phyloP scores from a whole-genome alignment of 2,888 invertebrate genomes.

The Xanthorhoe spadicearia region DNA sequence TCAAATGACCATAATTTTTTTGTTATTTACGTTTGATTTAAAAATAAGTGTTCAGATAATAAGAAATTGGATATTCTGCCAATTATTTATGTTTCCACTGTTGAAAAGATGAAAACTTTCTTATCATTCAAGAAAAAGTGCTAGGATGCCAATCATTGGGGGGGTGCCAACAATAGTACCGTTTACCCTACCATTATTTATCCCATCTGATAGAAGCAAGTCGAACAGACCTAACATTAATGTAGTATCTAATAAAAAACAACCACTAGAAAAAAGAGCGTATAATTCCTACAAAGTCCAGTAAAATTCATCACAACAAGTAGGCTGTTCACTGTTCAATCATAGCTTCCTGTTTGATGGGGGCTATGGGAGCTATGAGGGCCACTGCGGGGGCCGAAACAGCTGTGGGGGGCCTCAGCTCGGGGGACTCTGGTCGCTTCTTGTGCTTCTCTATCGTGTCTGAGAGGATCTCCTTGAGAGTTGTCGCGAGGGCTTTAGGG shows the following conservation, averaged over 20 bases:
- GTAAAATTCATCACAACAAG: constrained; percentile 47
- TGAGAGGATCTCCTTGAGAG: constrained; percentile 74
- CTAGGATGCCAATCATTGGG: too few species aligned
- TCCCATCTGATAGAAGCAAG: too few species aligned
- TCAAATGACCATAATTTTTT: too few species aligned
- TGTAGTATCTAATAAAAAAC: not conserved
- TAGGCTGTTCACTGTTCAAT: constrained; percentile 45
- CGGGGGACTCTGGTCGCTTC: constrained; percentile 48
- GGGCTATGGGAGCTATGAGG: constrained; percentile 47
- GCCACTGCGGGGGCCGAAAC: constrained; percentile 55
- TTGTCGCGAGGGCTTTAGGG: constrained; percentile 70
- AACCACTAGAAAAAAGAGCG: constrained; percentile 34
- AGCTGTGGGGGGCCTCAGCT: constrained; percentile 43
- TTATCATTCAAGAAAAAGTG: too few species aligned
- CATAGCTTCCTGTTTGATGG: constrained; percentile 10
- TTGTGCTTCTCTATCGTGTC: constrained; percentile 69
- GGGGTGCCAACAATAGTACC: too few species aligned
- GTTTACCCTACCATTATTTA: too few species aligned
- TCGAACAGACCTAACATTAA: not conserved
- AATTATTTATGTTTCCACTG: too few species aligned
- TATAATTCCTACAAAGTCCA: constrained; percentile 52
- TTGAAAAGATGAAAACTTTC: too few species aligned
- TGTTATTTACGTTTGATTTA: too few species aligned
- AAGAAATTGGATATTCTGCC: too few species aligned
- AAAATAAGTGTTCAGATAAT: too few species aligned